Evolutionary conservation across 2,888 invertebrate genomes (phyloP).

Genomic region (Bugulina stolonifera): DNA sequence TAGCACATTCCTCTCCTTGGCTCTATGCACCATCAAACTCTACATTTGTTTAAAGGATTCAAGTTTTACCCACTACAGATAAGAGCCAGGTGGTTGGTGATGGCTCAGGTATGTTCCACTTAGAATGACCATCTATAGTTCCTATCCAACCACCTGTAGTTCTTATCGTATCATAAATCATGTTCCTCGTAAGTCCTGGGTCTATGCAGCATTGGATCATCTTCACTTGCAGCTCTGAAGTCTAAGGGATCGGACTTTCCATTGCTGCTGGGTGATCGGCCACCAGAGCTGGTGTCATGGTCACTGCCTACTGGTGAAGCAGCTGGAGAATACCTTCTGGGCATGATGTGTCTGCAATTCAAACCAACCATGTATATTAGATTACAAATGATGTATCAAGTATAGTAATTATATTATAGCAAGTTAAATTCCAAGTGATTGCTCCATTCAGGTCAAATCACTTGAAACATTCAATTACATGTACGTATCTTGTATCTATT

Average conservation of each 20-base stretch:
- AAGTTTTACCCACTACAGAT: background rate
- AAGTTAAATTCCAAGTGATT: no score
- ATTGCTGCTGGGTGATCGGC: background rate
- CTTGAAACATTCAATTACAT: no score
- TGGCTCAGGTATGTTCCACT: no score
- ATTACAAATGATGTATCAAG: no score
- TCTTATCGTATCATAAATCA: background rate
- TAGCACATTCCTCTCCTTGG: no score
- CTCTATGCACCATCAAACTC: no score
- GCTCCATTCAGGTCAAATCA: no score
- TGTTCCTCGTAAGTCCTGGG: conserved; percentile 13
- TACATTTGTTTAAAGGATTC: background rate
- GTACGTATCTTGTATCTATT: no score
- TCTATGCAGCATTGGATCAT: conserved; percentile 13
- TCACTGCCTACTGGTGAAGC: background rate
- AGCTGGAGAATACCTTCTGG: background rate
- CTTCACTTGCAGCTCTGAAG: background rate
- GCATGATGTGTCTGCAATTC: background rate
- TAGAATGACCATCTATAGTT: background rate
- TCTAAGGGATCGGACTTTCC: conserved; percentile 8
- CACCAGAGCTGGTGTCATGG: background rate
- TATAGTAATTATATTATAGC: no score
- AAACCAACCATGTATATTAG: background rate
- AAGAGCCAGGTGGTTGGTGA: no score
- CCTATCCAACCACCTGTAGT: background rate